These are phyloP conservation scores for Morbakka virulenta DNA, from an alignment of 30 jellyfish, hydroid and myxozoan species.

Conservation along the genomic window DNA sequence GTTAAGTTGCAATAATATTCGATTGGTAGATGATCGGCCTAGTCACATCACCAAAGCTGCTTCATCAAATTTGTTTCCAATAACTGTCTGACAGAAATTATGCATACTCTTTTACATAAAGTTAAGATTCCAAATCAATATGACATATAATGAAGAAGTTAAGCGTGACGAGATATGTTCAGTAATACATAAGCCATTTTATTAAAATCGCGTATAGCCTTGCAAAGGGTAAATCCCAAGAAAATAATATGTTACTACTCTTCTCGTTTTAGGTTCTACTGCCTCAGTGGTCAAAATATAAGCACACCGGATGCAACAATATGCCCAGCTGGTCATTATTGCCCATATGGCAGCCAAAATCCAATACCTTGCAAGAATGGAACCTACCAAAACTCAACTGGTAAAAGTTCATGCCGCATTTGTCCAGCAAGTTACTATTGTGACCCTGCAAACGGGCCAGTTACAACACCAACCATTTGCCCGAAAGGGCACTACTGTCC, in stretches of 20 bases:
- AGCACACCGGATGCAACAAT: slow-evolving; percentile 70
- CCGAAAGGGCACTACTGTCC: slow-evolving; percentile 90
- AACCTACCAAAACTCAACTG: slow-evolving; percentile 83
- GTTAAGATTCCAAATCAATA: no score
- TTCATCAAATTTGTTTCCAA: no score
- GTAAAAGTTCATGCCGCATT: slow-evolving; percentile 58
- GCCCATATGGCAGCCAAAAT: slow-evolving; percentile 60
- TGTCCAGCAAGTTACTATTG: slow-evolving; percentile 95
- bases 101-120: no score
- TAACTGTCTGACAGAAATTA: no score
- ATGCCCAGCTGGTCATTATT: slow-evolving; percentile 87
- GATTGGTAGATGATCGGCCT: slow-evolving; percentile 35
- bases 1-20: no score
- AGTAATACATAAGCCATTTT: no score
- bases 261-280: slow-evolving; percentile 54
- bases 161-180: no score
- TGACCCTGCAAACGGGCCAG: slow-evolving; percentile 95
- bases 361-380: slow-evolving; percentile 89
- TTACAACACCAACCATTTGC: slow-evolving; percentile 75
- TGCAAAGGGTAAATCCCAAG: no score
- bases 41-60: neutral
- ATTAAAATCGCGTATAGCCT: no score
- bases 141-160: no score
- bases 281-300: slow-evolving; percentile 90
- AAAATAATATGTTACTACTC: no score